Base-by-base conservation (phyloP, 2,797 vertebrate genomes). In the Sebastes alutus region DNA sequence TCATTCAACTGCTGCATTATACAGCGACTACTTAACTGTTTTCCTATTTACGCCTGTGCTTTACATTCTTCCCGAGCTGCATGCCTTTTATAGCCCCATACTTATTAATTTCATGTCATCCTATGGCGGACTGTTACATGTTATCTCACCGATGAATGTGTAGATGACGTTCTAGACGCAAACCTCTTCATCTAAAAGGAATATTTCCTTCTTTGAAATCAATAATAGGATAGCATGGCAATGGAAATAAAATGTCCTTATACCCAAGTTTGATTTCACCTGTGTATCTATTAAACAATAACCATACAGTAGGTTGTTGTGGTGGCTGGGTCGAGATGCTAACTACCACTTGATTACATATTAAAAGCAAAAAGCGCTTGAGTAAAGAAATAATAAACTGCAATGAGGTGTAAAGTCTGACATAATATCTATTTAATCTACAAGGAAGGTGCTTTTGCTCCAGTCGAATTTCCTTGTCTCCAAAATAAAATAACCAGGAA, bases 1-100 rank as follows among this genome's bases (percentile, higher is more conserved):
- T 80, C 54, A 67, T 83, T 81, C 63, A 38, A 23, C 82, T 74
- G 72, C 55, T 83, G 73, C 55, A 63, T 86, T 67, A 83, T 62
- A 81, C 73, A 67, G 61, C 16, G 4, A 72, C 67, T 78, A 52
- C 79, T 80, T 78, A 76, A 77, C 80, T 0, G 10, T 72, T 83
- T 72, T 62, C n/a, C 79, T 77, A 56, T 85, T 87, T 71, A 76
- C 33, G 66, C 11, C 52, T 65, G 62, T 7, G 32, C 59, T 73
- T 14, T 63, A 27, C 25, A 65, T 90, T 73, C 66, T 73, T 75
- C 23, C 23, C 4, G 2, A 35, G 49, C 65, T 22, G 42, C 7
- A 13, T 5, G 32, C 59, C 29, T 35, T 82, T 82, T 42, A 80
- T 65, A 76, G 65, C 55, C 75, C 73, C 61, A 14, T 66, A 25